These are phyloP conservation scores for Acleris emargana DNA, from an alignment of 2,888 invertebrate species.

Conservation along the genomic window DNA sequence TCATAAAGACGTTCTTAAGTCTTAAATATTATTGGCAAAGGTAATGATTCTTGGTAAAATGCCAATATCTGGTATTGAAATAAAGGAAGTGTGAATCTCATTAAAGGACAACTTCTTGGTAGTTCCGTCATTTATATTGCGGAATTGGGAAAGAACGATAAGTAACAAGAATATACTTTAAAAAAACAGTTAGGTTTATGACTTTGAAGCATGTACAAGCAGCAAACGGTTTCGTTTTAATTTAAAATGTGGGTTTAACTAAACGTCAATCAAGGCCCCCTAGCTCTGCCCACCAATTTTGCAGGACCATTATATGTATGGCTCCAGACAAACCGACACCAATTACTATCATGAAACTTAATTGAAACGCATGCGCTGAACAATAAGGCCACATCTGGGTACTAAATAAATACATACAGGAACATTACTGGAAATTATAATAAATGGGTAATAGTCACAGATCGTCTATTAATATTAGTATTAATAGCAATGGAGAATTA, in stretches of 20 bases:
- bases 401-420: conserved; percentile 27
- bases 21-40: conserved; percentile 25
- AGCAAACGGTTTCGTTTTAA: background rate
- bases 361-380: conserved; percentile 71
- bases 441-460: too few species aligned
- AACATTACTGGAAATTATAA: background rate
- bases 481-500: too few species aligned
- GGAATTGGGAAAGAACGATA: background rate
- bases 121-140: background rate
- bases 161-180: too few species aligned
- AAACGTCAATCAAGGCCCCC: background rate
- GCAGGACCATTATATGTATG: conserved; percentile 12
- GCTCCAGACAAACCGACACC: conserved; percentile 49
- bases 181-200: too few species aligned
- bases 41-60: conserved; percentile 23
- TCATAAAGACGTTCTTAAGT: conserved; percentile 29
- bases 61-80: conserved; percentile 23
- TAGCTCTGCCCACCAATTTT: conserved; percentile 2
- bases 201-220: too few species aligned
- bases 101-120: background rate
- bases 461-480: too few species aligned
- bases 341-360: conserved; percentile 74
- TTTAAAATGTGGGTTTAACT: background rate
- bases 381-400: conserved; percentile 48
- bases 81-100: conserved; percentile 17